A percentile compares a stretch with the other conserved stretches of the same genome.
These are phyloP conservation scores for Propithecus coquereli DNA, from an alignment of 2,113 vertebrate genomes.

Conservation along the genomic window DNA sequence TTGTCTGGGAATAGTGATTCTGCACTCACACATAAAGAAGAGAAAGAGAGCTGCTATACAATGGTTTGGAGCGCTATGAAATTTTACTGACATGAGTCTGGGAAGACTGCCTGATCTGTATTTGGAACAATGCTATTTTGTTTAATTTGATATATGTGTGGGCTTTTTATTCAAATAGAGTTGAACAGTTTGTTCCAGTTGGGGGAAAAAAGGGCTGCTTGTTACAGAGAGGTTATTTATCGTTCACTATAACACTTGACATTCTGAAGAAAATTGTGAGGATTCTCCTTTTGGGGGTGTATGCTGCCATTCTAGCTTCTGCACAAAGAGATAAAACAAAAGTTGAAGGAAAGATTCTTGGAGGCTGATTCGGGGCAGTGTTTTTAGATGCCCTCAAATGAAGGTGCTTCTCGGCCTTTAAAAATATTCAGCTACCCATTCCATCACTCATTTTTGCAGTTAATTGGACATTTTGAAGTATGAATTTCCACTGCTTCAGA, in stretches of 20 bases:
- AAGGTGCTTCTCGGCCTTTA: constrained; percentile 31
- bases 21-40: not conserved
- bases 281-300: constrained; percentile 27
- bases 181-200: constrained; percentile 59
- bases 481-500: constrained; percentile 45
- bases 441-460: constrained; percentile 46
- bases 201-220: constrained; percentile 20
- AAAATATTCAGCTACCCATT: constrained; percentile 35
- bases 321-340: not conserved
- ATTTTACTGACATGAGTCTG: constrained; percentile 63
- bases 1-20: constrained; percentile 53
- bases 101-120: constrained; percentile 63
- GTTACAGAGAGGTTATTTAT: constrained; percentile 69
- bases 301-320: not conserved
- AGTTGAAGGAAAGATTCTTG: not conserved
- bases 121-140: constrained; percentile 68
- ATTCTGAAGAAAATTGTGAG: constrained; percentile 44
- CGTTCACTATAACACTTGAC: constrained; percentile 47
- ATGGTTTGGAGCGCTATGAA: constrained; percentile 40
- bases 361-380: not conserved
- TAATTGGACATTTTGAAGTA: constrained; percentile 58
- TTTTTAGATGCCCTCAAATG: not conserved
- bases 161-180: constrained; percentile 73
- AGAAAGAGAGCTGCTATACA: constrained; percentile 30
- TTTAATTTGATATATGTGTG: constrained; percentile 72